Percentiles rank a stretch among this genome's conserved stretches.
These are phyloP conservation scores for Lipotes vexillifer DNA, from an alignment of 2,113 vertebrate species.

Conservation along the genomic window DNA sequence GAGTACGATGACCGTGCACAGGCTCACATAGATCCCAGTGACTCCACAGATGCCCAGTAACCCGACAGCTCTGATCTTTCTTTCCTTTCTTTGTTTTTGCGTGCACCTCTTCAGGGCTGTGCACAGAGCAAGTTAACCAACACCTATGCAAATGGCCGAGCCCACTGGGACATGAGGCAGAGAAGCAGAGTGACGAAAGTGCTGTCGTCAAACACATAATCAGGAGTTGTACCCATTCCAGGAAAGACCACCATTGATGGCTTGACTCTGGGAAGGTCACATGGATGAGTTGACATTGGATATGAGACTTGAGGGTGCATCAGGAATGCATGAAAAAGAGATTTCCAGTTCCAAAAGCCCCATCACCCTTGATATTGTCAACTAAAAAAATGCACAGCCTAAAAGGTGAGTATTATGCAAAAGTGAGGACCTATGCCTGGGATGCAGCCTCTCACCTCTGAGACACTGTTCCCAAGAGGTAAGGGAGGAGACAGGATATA, in stretches of 20 bases:
- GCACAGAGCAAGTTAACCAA: neutral
- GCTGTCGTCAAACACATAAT: neutral
- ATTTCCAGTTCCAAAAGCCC: neutral
- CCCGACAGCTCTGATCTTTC: neutral
- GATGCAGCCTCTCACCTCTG: neutral
- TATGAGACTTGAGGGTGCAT: neutral
- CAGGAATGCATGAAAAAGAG: neutral
- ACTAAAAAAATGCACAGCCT: neutral
- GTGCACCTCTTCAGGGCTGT: neutral
- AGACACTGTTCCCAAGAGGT: neutral
- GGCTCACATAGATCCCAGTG: neutral
- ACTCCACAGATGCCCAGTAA: neutral
- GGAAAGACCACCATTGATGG: neutral
- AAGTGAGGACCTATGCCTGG: neutral
- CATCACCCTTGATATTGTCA: neutral
- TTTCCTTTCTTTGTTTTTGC: neutral
- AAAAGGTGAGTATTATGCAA: neutral
- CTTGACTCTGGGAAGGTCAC: neutral
- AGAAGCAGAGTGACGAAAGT: neutral
- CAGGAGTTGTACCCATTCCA: accelerated
- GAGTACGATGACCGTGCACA: too few relatives aligned
- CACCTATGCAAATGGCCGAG: accelerated
- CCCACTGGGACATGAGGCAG: neutral
- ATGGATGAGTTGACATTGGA: neutral
- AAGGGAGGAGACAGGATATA: neutral